These are phyloP conservation scores for Potorous gilbertii DNA, from an alignment of 2,797 vertebrate genomes.

Conservation along the genomic window DNA sequence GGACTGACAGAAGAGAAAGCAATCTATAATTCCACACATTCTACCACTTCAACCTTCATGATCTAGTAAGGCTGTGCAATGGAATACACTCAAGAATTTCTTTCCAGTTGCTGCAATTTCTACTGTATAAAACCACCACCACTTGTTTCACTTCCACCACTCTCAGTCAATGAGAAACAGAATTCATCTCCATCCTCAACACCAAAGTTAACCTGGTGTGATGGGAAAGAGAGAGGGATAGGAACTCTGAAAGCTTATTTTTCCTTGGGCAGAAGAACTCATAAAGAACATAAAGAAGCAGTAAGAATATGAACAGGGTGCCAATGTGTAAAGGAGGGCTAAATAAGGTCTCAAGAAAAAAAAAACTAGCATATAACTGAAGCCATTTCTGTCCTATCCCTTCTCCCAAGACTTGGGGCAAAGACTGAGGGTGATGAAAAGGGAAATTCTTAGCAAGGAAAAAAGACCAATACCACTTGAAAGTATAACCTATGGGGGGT, in stretches of 20 bases:
- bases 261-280: not conserved
- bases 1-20: not conserved
- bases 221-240: not conserved
- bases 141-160: not conserved
- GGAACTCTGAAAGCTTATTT: not conserved
- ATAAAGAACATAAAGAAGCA: too few species aligned
- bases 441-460: not conserved
- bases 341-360: not conserved
- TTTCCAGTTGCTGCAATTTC: not conserved
- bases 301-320: not conserved
- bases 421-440: not conserved
- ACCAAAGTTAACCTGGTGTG: not conserved
- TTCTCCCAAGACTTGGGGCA: not conserved
- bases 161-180: not conserved
- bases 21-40: not conserved
- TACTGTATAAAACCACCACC: not conserved
- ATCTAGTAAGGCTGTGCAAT: not conserved
- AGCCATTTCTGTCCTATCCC: not conserved
- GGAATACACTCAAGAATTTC: not conserved
- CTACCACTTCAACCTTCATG: not conserved
- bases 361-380: not conserved
- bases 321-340: not conserved
- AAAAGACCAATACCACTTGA: not conserved
- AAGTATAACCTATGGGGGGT: not conserved
- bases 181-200: not conserved